phyloP scores from a whole-genome alignment of 2,888 invertebrate genomes.

The Agrilus biguttatus region DNA sequence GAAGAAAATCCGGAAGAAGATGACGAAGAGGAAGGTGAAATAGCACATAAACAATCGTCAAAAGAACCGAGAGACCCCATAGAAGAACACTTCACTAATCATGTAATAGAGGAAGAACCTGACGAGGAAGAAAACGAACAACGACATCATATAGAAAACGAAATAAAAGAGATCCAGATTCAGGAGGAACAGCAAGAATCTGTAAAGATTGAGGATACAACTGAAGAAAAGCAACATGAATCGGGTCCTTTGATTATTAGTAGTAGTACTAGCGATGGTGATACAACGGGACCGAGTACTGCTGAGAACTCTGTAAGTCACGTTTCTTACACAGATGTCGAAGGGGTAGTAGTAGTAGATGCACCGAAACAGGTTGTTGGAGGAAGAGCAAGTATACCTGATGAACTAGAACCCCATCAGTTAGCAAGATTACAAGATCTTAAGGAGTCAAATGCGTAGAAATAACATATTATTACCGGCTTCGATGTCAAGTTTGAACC shows the following conservation, averaged over 20 bases:
- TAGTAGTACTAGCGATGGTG: conserved; percentile 52
- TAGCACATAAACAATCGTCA: conserved; percentile 5
- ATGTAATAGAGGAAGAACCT: too few species aligned
- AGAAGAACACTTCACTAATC: too few species aligned
- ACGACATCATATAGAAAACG: too few species aligned
- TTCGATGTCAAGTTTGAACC: not conserved
- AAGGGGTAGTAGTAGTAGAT: conserved; percentile 36
- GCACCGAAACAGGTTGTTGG: conserved; percentile 60
- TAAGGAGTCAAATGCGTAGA: conserved; percentile 82
- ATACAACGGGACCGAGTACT: conserved; percentile 47
- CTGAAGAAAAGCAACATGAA: conserved; percentile 41
- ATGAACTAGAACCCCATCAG: conserved; percentile 79
- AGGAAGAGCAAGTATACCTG: conserved; percentile 71
- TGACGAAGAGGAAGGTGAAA: conserved; percentile 13
- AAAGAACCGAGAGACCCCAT: conserved; percentile 13
- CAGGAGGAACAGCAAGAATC: conserved; percentile 14
- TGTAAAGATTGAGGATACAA: conserved; percentile 15
- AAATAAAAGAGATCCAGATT: conserved; percentile 6
- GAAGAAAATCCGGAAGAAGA: conserved; percentile 26
- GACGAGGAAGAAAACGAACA: conserved; percentile 4
- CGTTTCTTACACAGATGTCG: conserved; percentile 25
- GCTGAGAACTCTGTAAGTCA: conserved; percentile 45
- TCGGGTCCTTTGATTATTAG: conserved; percentile 46
- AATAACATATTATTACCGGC: not conserved
- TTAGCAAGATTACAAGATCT: conserved; percentile 75